Base-by-base conservation (phyloP, 2,888 invertebrate genomes). In the Epirrhoe alternata region DNA sequence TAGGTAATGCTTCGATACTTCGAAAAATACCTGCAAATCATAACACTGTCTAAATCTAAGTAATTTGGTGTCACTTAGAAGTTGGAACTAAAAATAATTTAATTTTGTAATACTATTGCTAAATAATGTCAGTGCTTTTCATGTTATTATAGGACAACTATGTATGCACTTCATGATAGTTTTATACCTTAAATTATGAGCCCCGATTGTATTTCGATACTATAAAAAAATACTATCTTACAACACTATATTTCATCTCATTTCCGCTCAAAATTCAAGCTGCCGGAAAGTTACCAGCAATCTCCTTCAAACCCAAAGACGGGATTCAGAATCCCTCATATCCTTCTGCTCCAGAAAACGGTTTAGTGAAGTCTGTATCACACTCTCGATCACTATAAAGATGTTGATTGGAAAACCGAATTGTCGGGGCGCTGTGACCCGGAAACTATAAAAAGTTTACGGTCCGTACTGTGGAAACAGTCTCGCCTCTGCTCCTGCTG, bases 371-470 rank as follows among this genome's bases (percentile, higher is more conserved):
- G 72, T 59, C 50, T 66, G 64, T 80, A 84, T 81, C 78, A 76
- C 73, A 77, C 76, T 80, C 74, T 76, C 84, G 80, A 83, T 83
- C 82, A 80, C 83, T 80, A 84, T 81, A 82, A 83, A 86, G 82
- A 83, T 84, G 85, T 88, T 89, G 89, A 91, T 90, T 88, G 86
- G 86, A 85, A 66, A 87, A 84, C 85, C 83, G 85, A 88, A 89
- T 86, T 83, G 85, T 86, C 78, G 78, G 82, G 71, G 80, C 78
- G 83, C 84, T 76, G 79, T 83, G 86, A 85, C 83, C 88, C 86
- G 88, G 84, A 89, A 88, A 84, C 88, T 83, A 87, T 90, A 89
- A 91, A 91, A 88, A 86, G 75, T 90, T 89, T 88, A 89, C 82
- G 84, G 82, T 74, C 80, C 75, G 75, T 78, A 77, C 80, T 76